Base-by-base conservation (phyloP, 2,113 vertebrate species). In the Menura novaehollandiae region DNA sequence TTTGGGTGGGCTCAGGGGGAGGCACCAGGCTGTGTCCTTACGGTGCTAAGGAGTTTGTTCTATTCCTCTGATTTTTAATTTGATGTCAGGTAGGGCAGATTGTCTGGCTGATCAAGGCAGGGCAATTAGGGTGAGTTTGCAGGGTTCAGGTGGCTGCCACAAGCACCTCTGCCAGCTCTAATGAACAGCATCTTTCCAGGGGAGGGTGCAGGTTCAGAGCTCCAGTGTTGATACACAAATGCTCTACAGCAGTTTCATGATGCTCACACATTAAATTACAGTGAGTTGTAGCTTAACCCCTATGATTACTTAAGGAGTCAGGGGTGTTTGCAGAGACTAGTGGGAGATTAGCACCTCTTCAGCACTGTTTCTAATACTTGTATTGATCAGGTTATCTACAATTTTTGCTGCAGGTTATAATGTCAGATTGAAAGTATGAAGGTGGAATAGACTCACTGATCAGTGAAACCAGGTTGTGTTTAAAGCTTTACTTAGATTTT, bases 31-130 rank as follows among this genome's bases (percentile, higher is more conserved):
- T 27, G 15, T 32, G 39, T 63, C 41, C 32, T 23, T 3, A 8
- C 9, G 32, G 7, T 1, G 20, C n/a, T 5, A 11, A 60, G 53
- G 60, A 9, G 3, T 32, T 32, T 8, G 13, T 15, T 24, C 59
- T 51, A 0, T 9, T 24, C 33, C 75, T 58, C 60, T 22, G 30
- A 7, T 11, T 13, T 53, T 20, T 20, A 23, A 13, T 43, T 32
- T 1, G 2, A 2, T 4, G 58, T 8, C 51, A 11, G 47, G 46
- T 2, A 1, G 0, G 11, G 37, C 22, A 9, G 18, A 17, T 22
- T 22, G 49, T 20, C 24, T 1, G 5, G 63, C 74, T 44, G 81
- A 52, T 21, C 13, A 5, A 39, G 47, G 69, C 43, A 75, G 64
- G 51, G 71, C 76, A 37, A 13, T 32, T 17, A 2, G 11, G n/a